Evolutionary conservation across 2,888 invertebrate species (phyloP).

Genomic region (Eudasyphora cyanicolor): DNA sequence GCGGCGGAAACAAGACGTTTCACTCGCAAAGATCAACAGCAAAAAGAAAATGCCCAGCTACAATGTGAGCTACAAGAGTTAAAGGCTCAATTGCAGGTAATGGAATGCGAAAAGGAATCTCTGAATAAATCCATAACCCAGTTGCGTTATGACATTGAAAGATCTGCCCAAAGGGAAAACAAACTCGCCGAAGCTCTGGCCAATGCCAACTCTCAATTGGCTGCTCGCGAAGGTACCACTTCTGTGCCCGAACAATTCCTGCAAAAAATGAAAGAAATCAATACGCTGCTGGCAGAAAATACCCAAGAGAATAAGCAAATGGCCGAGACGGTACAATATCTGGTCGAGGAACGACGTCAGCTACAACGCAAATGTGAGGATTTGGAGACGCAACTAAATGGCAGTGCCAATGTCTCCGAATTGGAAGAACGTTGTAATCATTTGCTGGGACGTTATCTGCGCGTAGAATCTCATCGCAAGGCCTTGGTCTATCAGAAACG

Average conservation of each 20-base stretch:
- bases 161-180: constrained; percentile 77
- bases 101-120: constrained; percentile 73
- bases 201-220: constrained; percentile 70
- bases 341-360: constrained; percentile 80
- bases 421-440: constrained; percentile 82
- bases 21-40: constrained; percentile 76
- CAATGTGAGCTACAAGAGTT: constrained; percentile 77
- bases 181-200: constrained; percentile 77
- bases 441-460: constrained; percentile 85
- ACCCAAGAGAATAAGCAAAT: constrained; percentile 82
- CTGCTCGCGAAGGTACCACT: constrained; percentile 71
- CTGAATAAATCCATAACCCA: constrained; percentile 74
- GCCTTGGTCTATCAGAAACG: constrained; percentile 95
- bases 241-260: constrained; percentile 78
- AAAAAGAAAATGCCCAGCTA: constrained; percentile 75
- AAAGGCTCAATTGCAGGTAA: constrained; percentile 70
- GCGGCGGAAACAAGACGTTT: constrained; percentile 77
- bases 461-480: constrained; percentile 92
- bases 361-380: constrained; percentile 80
- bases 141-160: constrained; percentile 77
- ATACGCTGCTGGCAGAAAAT: constrained; percentile 80
- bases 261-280: constrained; percentile 81
- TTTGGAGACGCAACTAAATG: constrained; percentile 74
- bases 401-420: constrained; percentile 72
- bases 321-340: constrained; percentile 79